Base-by-base conservation (phyloP, 2,113 vertebrate genomes). In the Corythornis vintsioides region DNA sequence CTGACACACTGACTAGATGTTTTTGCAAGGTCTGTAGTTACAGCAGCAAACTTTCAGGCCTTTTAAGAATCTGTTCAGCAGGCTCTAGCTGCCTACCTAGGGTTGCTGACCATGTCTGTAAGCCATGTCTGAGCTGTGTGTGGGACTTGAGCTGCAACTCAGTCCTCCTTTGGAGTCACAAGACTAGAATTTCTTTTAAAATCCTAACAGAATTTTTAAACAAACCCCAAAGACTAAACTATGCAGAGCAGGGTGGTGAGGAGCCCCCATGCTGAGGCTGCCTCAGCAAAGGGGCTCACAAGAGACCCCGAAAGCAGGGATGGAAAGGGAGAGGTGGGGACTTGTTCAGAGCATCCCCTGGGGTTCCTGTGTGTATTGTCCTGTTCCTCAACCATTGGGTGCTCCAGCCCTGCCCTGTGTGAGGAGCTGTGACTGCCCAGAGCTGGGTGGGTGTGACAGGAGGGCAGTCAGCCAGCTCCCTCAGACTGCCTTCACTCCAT, bases 101-200 rank as follows among this genome's bases (percentile, higher is more conserved):
- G 25, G 28, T 45, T 8, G 35, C 59, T 21, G 17, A 4, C 7
- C 1, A 0, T 22, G 29, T 4, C 35, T 28, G 48, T 13, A 15
- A 29, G 53, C 70, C 13, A 5, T 1, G 63, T 1, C 0, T 19
- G 13, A 33, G 21, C 10, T 13, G 13, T 24, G 1, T 1, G 5
- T 2, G 10, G 33, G 28, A 25, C 81, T 21, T 24, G 5, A 73
- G n/a, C 67, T 38, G 38, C 47, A 25, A 47, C 53, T 67, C 67
- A 42, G 21, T 7, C 45, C 38, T 60, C 26, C 0, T 9, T 21
- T 17, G 15, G 45, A 67, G 40, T 55, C 25, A 19, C 0, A 4
- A 65, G 28, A 47, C 29, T 24, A 35, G 45, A 48, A 48, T 24
- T 38, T 52, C 35, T 24, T 20, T 29, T 53, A 45, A 38, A 43